Percentiles rank a stretch among this genome's conserved stretches.
Conservation (phyloP, 2,113 vertebrate species). For the Neofelis nebulosa region DNA sequence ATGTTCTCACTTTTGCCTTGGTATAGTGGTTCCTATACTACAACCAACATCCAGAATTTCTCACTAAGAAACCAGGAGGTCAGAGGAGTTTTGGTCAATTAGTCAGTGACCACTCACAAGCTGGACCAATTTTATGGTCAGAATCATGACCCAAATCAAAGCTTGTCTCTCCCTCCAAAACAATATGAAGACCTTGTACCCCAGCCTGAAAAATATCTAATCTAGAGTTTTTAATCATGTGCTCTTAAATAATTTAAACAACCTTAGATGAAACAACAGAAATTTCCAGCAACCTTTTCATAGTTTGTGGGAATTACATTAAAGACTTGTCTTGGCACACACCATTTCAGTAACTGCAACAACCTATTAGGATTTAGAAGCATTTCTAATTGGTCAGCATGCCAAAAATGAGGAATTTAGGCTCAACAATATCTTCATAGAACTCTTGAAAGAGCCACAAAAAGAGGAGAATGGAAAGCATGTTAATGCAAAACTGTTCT, state of each 20-base stretch:
- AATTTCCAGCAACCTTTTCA: neutral
- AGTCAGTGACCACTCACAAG: neutral
- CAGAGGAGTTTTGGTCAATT: neutral
- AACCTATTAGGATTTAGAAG: neutral
- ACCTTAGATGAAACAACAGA: neutral
- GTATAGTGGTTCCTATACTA: neutral
- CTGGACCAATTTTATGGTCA: neutral
- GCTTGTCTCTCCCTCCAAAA: neutral
- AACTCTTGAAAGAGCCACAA: neutral
- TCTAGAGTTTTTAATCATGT: neutral
- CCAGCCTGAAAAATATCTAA: neutral
- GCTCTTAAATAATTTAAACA: conserved; percentile 10
- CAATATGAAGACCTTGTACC: neutral
- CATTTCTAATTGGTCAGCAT: neutral
- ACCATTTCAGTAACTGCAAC: neutral
- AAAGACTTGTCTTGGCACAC: neutral
- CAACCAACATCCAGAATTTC: neutral
- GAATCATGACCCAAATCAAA: neutral
- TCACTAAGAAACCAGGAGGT: neutral
- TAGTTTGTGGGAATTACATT: neutral
- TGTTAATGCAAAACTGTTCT: neutral
- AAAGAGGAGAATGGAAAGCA: neutral
- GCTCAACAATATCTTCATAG: neutral
- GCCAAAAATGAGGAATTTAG: neutral
- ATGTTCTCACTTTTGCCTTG: neutral